Evolutionary conservation across 2,888 invertebrate genomes (phyloP).

Genomic region (Theretra japonica): DNA sequence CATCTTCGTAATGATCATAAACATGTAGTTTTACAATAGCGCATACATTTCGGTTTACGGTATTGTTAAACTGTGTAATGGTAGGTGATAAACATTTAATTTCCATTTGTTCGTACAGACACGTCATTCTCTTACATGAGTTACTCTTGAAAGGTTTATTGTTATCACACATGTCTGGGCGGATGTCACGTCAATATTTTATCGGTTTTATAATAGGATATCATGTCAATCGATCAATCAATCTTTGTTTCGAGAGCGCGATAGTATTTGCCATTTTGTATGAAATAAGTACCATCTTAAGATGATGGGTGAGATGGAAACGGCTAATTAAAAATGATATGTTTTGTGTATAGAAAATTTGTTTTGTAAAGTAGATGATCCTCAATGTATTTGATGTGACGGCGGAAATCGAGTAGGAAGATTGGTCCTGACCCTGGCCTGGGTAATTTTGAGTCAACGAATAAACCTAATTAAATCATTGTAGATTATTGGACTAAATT

Average conservation of each 20-base stretch:
- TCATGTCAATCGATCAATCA: not conserved
- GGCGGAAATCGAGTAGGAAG: too few species aligned
- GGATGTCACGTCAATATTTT: slow-evolving; percentile 17
- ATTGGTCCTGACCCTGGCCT: too few species aligned
- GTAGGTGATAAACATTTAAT: not conserved
- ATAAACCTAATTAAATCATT: too few species aligned
- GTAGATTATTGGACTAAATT: too few species aligned
- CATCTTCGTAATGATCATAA: too few species aligned
- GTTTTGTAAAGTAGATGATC: too few species aligned
- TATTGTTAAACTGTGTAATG: not conserved
- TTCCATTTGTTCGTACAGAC: not conserved
- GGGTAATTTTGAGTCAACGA: too few species aligned
- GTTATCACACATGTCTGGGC: not conserved
- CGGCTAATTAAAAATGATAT: too few species aligned
- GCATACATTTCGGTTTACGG: not conserved
- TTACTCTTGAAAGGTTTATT: not conserved
- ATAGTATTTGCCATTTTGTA: not conserved
- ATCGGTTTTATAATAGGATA: slow-evolving; percentile 8
- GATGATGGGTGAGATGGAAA: not conserved
- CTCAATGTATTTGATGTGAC: too few species aligned
- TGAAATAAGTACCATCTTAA: not conserved
- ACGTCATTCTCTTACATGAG: not conserved
- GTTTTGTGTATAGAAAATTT: too few species aligned
- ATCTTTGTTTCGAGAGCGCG: not conserved
- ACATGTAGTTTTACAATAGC: not conserved